These are phyloP conservation scores for Amblyteles armatorius DNA, from an alignment of 2,888 invertebrate species.

Conservation along the genomic window DNA sequence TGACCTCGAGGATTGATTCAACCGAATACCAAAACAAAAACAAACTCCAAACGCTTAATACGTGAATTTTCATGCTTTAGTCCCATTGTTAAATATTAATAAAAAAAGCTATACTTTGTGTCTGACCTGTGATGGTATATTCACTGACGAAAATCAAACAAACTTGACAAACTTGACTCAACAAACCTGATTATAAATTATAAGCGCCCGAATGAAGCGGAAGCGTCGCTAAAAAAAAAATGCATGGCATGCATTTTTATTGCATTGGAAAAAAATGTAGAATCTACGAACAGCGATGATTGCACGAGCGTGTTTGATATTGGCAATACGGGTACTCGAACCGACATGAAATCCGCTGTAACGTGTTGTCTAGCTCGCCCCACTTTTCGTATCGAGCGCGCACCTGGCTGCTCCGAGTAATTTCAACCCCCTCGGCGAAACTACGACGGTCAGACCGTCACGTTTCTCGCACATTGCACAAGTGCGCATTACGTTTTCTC, in stretches of 20 bases:
- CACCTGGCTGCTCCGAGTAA: background rate
- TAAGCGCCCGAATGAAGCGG: too few species aligned
- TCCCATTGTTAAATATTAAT: background rate
- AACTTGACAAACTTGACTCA: too few species aligned
- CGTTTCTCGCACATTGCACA: slow-evolving; percentile 50
- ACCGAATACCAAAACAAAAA: background rate
- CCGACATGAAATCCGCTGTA: slow-evolving; percentile 24
- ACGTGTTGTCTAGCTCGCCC: slow-evolving; percentile 58
- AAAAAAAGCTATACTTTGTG: background rate
- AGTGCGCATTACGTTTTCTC: slow-evolving; percentile 37
- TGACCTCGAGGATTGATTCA: slow-evolving; percentile 36
- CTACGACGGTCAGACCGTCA: slow-evolving; percentile 37
- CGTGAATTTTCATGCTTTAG: background rate
- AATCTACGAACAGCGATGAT: background rate
- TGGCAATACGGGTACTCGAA: background rate
- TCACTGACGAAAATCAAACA: background rate
- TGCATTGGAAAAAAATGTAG: background rate
- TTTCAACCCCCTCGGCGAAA: slow-evolving; percentile 26
- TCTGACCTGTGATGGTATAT: background rate
- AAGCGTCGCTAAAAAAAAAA: too few species aligned
- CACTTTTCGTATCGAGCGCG: slow-evolving; percentile 70
- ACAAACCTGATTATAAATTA: too few species aligned
- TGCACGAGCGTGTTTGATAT: background rate
- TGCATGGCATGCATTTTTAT: too few species aligned
- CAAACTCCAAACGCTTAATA: background rate